Evolutionary conservation across 2,113 vertebrate species (phyloP).

Genomic region (Bufo bufo): DNA sequence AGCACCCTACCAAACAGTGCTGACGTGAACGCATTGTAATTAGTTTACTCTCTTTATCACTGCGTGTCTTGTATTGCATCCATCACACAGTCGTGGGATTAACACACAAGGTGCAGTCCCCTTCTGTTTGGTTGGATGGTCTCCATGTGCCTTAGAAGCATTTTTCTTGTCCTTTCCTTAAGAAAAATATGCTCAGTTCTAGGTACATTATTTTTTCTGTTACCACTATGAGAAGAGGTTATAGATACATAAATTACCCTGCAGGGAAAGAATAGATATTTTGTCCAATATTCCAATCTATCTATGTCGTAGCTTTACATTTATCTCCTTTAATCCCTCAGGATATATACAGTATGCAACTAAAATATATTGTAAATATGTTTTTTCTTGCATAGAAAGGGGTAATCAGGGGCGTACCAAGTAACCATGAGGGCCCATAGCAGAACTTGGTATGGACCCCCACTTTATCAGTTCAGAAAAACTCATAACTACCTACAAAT

Average conservation of each 20-base stretch:
- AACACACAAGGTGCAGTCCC: not conserved
- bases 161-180: conserved; percentile 16
- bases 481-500: too few relatives aligned
- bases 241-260: conserved; percentile 17
- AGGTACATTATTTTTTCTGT: conserved; percentile 30
- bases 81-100: conserved; percentile 41
- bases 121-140: conserved; percentile 24
- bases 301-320: not conserved
- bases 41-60: conserved; percentile 55
- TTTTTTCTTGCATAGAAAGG: not conserved
- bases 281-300: conserved; percentile 8
- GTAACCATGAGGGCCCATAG: too few relatives aligned
- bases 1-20: conserved; percentile 45
- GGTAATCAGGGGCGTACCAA: too few relatives aligned
- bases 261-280: conserved; percentile 11
- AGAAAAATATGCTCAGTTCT: conserved; percentile 22
- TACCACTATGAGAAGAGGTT: conserved; percentile 11
- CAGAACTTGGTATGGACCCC: too few relatives aligned
- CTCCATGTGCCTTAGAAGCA: conserved; percentile 28
- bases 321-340: not conserved
- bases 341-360: not conserved
- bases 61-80: conserved; percentile 47
- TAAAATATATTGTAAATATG: not conserved
- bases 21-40: conserved; percentile 52
- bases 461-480: too few relatives aligned